These are phyloP conservation scores for Caenorhabditis panamensis DNA, from an alignment of 2,888 invertebrate species.

Conservation along the genomic window DNA sequence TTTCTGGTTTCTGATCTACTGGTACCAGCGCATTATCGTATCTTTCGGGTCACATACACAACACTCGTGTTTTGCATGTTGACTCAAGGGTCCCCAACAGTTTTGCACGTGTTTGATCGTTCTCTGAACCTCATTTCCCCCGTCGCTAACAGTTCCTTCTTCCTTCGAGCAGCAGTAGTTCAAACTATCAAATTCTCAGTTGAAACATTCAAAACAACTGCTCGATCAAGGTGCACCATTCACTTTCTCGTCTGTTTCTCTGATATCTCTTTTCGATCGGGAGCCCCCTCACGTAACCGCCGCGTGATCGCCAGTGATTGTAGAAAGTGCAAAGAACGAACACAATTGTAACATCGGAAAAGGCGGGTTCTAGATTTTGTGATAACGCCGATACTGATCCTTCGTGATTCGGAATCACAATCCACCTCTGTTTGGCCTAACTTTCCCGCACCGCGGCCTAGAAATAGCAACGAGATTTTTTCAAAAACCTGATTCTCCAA, in stretches of 20 bases:
- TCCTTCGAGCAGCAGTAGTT: not conserved
- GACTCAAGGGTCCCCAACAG: not conserved
- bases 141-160: not conserved
- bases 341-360: constrained; percentile 14
- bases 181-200: no score
- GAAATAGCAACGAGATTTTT: no score
- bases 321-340: constrained; percentile 52
- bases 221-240: constrained; percentile 41
- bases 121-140: not conserved
- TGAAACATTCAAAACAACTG: not conserved
- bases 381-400: not conserved
- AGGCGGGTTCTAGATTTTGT: constrained; percentile 23
- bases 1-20: not conserved
- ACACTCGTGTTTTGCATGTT: not conserved
- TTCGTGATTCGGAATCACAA: no score
- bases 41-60: not conserved
- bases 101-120: not conserved
- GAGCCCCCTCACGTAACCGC: constrained; percentile 19
- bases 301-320: constrained; percentile 50
- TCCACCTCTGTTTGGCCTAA: no score
- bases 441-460: no score
- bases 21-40: constrained; percentile 11
- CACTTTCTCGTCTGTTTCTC: constrained; percentile 15
- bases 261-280: constrained; percentile 22
- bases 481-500: no score